Percentiles rank a stretch among this genome's conserved stretches.
These are phyloP conservation scores for Vulpes lagopus DNA, from an alignment of 2,113 vertebrate species.

Conservation along the genomic window DNA sequence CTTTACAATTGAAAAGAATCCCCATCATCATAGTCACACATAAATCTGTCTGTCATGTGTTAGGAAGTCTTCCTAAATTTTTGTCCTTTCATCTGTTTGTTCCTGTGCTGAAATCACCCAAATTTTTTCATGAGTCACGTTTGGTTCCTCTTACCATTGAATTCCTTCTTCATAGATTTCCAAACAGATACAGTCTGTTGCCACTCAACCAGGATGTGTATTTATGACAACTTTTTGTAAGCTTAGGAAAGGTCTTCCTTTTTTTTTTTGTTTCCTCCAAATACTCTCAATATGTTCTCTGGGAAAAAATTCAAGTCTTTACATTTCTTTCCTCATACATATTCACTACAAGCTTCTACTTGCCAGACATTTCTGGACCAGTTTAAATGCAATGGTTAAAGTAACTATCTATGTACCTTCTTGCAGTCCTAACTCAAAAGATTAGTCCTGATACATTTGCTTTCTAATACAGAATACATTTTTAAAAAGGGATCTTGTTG, in stretches of 20 bases:
- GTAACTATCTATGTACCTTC: not conserved
- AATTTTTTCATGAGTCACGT: not conserved
- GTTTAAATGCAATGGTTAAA: slow-evolving; percentile 37
- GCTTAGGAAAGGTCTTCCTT: not conserved
- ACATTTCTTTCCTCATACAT: not conserved
- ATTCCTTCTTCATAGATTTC: not conserved
- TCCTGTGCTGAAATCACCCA: not conserved
- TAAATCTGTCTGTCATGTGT: not conserved
- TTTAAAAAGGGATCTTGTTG: slow-evolving; percentile 16
- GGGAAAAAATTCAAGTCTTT: not conserved
- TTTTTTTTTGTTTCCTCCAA: not conserved
- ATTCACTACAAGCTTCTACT: not conserved
- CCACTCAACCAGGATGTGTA: not conserved
- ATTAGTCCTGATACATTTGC: slow-evolving; percentile 36
- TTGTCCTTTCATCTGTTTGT: not conserved
- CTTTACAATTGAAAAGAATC: not conserved
- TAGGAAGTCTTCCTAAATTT: not conserved
- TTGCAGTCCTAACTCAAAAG: not conserved
- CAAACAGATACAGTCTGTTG: not conserved
- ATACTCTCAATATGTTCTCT: not conserved
- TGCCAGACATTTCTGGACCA: slow-evolving; percentile 9
- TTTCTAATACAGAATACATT: slow-evolving; percentile 22
- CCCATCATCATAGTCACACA: not conserved
- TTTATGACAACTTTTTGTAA: not conserved
- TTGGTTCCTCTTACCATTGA: not conserved